phyloP scores from a whole-genome alignment of 2,113 vertebrate species.

The Pteronura brasiliensis region DNA sequence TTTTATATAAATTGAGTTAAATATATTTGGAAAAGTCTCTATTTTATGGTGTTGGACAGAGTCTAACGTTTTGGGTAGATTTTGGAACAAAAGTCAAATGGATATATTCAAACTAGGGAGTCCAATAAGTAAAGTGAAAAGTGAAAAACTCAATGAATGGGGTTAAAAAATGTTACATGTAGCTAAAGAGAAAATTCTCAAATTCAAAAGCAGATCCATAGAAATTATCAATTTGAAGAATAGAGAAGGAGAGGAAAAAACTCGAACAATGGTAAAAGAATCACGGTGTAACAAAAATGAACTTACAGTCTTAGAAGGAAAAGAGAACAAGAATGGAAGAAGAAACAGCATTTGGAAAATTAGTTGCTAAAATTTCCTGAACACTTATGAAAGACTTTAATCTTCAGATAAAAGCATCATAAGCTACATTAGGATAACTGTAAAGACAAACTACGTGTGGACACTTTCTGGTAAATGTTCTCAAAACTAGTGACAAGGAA shows the following conservation, averaged over 20 bases:
- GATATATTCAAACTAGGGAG: not conserved
- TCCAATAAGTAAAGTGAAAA: not conserved
- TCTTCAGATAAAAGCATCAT: not conserved
- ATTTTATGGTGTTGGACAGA: not conserved
- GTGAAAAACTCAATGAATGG: not conserved
- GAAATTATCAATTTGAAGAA: not conserved
- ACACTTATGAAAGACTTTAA: not conserved
- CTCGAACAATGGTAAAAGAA: not conserved
- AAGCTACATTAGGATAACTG: not conserved
- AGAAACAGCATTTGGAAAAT: not conserved
- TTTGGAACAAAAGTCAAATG: not conserved
- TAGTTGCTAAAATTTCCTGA: not conserved
- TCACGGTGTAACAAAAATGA: not conserved
- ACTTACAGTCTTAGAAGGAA: not conserved
- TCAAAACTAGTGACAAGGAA: not conserved
- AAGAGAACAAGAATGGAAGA: not conserved
- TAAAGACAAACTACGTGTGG: not conserved
- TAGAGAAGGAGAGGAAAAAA: not conserved
- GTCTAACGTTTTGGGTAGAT: not conserved
- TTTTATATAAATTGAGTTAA: not conserved
- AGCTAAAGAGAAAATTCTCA: not conserved
- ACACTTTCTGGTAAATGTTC: not conserved
- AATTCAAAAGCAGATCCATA: not conserved
- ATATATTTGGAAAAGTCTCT: not conserved
- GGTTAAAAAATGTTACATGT: not conserved